phyloP scores from a whole-genome alignment of 2,113 vertebrate species.

The Tachuris rubrigastra region DNA sequence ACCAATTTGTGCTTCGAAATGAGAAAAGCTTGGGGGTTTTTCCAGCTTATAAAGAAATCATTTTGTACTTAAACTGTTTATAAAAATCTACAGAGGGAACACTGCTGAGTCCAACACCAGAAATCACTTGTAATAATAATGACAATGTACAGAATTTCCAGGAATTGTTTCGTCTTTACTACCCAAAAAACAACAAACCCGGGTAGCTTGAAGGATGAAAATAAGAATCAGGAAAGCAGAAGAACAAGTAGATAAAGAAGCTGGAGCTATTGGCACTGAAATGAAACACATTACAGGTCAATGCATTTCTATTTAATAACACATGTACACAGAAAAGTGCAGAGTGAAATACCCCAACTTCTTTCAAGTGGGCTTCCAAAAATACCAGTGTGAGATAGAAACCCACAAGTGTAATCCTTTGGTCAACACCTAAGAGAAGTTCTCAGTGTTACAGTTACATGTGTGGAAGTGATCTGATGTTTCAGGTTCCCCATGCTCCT shows the following conservation, averaged over 20 bases:
- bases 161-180: background rate
- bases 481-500: background rate
- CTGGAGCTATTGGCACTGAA: background rate
- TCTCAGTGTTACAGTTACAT: background rate
- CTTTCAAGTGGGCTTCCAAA: background rate
- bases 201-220: background rate
- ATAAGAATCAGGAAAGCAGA: background rate
- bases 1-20: background rate
- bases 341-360: background rate
- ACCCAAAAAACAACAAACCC: background rate
- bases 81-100: background rate
- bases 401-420: background rate
- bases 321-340: background rate
- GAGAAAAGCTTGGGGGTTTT: accelerated
- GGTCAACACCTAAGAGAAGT: background rate
- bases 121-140: background rate
- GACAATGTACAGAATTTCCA: background rate
- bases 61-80: background rate
- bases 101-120: background rate
- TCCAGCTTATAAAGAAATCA: background rate
- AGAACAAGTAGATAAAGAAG: background rate
- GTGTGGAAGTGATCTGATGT: background rate
- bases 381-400: background rate
- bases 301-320: background rate
- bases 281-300: background rate